Conservation (phyloP, 2,888 invertebrate species). For the Venustoraphidia nigricollis region DNA sequence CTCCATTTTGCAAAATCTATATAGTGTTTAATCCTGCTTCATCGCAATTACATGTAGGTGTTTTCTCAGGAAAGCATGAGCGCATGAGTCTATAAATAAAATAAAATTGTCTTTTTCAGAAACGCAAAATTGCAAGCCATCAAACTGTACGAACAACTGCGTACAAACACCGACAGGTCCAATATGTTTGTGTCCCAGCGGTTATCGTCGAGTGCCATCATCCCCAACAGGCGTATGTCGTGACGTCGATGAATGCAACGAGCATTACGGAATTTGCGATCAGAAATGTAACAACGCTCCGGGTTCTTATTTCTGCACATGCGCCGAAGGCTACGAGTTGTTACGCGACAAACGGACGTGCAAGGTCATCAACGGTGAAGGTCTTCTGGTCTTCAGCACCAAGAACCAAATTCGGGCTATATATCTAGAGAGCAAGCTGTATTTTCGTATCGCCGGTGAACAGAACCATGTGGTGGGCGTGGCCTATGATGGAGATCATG, state of each 20-base stretch:
- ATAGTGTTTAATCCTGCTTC: no score
- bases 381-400: slow-evolving; percentile 51
- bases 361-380: slow-evolving; percentile 40
- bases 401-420: slow-evolving; percentile 46
- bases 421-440: slow-evolving; percentile 36
- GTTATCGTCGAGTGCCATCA: slow-evolving; percentile 24
- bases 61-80: no score
- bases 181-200: slow-evolving; percentile 39
- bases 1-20: no score
- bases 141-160: slow-evolving; percentile 28
- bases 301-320: slow-evolving; percentile 45
- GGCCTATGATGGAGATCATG: slow-evolving; percentile 46
- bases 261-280: slow-evolving; percentile 45
- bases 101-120: neutral
- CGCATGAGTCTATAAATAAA: neutral
- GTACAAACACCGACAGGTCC: slow-evolving; percentile 33
- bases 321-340: slow-evolving; percentile 39
- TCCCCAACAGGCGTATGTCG: slow-evolving; percentile 24
- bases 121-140: slow-evolving; percentile 26
- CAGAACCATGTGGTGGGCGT: slow-evolving; percentile 49
- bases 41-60: no score
- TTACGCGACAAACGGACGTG: slow-evolving; percentile 37
- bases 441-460: slow-evolving; percentile 32
- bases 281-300: slow-evolving; percentile 46
- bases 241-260: slow-evolving; percentile 47